Evolutionary conservation across 2,888 invertebrate species (phyloP), one percentile per base, ranked within the genome.

Genomic region (Limnephilus marmoratus): DNA sequence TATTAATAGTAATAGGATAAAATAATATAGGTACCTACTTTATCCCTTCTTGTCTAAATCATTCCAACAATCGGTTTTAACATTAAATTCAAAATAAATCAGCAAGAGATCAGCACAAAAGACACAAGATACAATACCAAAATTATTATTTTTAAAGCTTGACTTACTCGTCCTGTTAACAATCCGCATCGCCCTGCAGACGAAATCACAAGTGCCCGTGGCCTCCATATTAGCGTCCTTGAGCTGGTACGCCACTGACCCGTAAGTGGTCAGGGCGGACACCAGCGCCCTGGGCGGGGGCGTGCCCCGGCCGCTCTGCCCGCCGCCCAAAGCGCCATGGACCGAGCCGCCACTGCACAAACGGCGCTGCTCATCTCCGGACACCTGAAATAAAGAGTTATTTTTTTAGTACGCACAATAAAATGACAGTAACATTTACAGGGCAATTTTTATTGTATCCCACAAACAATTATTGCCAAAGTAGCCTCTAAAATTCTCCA

Each of bases 211-310:
- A 0, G 97, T 97, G 13, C 97, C 97, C 2, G 97, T 97, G 0
- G 98, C 97, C 94, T 98, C 98, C 95, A 97, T 96, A 94, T 98
- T 98, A 91, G 98, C 98, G 94, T 98, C 98, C 94, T 98, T 97
- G 91, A 98, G 96, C 95, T 98, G 98, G 94, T 98, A 98, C 81
- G 97, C 97, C 94, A 98, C 97, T 3, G 98, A 98, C 89, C 98
- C 98, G 94, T 98, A 98, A 0, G 97, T 97, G 7, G 97, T 97
- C 5, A 96, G 94, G 1, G 96, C 95, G 13, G 96, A 95, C 18
- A 96, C 95, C 90, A 95, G 94, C 94, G 94, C 88, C 98, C 98
- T 94, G 98, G 98, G 0, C 97, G 97, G 15, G 97, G 97, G 13
- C 97, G 95, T 96, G 91, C 96, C 95, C 94, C 95, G 95, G 91